A percentile compares a stretch with the other conserved stretches of the same genome.
These are phyloP conservation scores for Clarias platycephalus DNA, from an alignment of 2,797 vertebrate genomes.

Conservation along the genomic window DNA sequence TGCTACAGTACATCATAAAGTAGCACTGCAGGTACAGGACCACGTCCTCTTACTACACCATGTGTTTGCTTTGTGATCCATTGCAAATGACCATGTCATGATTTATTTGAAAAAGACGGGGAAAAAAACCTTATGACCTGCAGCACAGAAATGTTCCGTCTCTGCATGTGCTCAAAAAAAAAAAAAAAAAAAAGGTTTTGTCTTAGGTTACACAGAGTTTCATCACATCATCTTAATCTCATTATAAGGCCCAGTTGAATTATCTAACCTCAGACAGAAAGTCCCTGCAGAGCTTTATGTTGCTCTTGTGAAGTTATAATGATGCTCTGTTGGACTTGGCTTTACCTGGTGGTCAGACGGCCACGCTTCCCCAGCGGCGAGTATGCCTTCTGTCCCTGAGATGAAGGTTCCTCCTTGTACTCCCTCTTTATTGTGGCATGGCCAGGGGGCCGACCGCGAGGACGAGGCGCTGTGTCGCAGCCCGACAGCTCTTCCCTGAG, in stretches of 20 bases:
- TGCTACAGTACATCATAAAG: neutral
- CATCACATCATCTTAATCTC: conserved; percentile 28
- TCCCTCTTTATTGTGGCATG: conserved; percentile 55
- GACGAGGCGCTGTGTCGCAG: conserved; percentile 51
- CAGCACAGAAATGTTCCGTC: neutral
- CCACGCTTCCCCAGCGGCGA: conserved; percentile 66
- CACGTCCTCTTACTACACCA: neutral
- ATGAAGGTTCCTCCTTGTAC: conserved; percentile 47
- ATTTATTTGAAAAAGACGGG: neutral
- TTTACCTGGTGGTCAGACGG: conserved; percentile 59
- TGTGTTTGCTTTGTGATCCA: neutral
- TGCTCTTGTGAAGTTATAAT: conserved; percentile 6
- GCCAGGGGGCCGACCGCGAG: conserved; percentile 51
- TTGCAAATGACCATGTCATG: no score
- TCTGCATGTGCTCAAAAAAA: neutral
- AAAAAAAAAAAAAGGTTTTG: neutral
- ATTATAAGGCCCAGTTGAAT: conserved; percentile 23
- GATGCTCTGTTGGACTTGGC: neutral
- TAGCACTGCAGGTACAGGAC: neutral
- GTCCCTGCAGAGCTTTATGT: neutral
- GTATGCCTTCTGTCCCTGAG: conserved; percentile 62
- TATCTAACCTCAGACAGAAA: conserved; percentile 3
- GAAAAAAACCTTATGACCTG: neutral
- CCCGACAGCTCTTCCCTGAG: conserved; percentile 53
- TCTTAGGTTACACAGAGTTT: conserved; percentile 31